Conservation (phyloP, 2,888 invertebrate species). For the Hirudinaria manillensis region DNA sequence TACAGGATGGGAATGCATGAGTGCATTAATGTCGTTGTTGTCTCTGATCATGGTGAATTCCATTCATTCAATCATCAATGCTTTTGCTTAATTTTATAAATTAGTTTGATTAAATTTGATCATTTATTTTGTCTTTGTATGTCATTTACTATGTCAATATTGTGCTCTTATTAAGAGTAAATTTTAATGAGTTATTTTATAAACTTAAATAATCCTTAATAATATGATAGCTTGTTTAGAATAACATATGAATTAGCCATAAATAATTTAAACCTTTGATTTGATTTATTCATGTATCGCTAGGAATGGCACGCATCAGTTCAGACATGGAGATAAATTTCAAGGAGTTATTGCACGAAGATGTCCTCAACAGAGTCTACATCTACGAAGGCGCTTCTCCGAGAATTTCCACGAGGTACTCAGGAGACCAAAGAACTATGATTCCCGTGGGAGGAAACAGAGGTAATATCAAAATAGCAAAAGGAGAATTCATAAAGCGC, state of each 20-base stretch:
- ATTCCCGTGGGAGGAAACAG: neutral
- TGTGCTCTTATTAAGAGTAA: constrained; percentile 31
- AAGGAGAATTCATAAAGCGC: too few species aligned
- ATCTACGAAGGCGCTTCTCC: constrained; percentile 44
- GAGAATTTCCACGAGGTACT: constrained; percentile 42
- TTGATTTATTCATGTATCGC: too few species aligned
- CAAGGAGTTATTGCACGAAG: constrained; percentile 41
- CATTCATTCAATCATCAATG: neutral
- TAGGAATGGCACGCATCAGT: too few species aligned
- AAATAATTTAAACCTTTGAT: too few species aligned
- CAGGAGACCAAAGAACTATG: constrained; percentile 18
- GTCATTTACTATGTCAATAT: neutral
- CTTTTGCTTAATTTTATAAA: neutral
- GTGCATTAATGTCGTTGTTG: constrained; percentile 49
- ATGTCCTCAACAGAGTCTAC: constrained; percentile 39
- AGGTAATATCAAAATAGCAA: constrained; percentile 1
- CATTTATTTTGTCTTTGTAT: neutral
- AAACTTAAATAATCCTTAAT: too few species aligned
- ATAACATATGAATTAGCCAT: too few species aligned
- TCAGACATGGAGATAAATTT: constrained; percentile 38
- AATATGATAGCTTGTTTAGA: too few species aligned
- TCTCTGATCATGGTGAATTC: constrained; percentile 49
- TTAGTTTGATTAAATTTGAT: neutral
- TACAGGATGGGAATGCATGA: constrained; percentile 43
- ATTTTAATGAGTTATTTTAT: constrained; percentile 14